Base-by-base conservation (phyloP, 2,113 vertebrate genomes). In the Xenopus tropicalis region DNA sequence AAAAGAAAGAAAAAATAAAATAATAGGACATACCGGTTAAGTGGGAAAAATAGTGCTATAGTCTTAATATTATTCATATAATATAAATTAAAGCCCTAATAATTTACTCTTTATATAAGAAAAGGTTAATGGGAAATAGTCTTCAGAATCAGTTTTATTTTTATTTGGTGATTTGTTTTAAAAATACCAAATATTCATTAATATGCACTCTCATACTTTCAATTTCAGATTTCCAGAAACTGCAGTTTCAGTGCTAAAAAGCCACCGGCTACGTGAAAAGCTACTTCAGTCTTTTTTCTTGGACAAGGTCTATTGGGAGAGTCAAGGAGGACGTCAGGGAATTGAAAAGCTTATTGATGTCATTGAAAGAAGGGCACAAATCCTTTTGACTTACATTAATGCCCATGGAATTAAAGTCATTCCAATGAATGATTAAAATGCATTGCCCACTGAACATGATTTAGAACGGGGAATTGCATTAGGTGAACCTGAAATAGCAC, bases 291-390 rank as follows among this genome's bases (percentile, higher is more conserved):
- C 97, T 51, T 88, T 99, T 61, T 99, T 99, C 83, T 87, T 98
- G 79, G 97, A 99, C 79, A 87, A 91, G 83, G 87, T 90, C 43
- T 99, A 94, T 73, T 99, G 97, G 97, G 95, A 98, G 72, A 98
- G 95, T 83, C 96, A 97, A 85, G 93, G 96, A 22, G 94, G 97
- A 61, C 93, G 96, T 42, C 90, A 84, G 81, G 96, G 96, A 79
- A 94, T 99, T 68, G 97, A 99, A 83, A 96, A 94, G 69, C 91
- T 99, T 62, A 98, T 99, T 22, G 96, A 96, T 48, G 95, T 99
- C 0, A 82, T 98, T 23, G 96, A 98, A 83, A 92, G 83, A 78
- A 91, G 96, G 70, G 93, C 92, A 46, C 90, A 86, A 74, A 92
- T 98, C 79, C 90, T 99, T 71, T 88, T 98, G 66, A 95, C 95